Evolutionary conservation across 2,113 vertebrate species (phyloP).

Genomic region (Zapus hudsonius): DNA sequence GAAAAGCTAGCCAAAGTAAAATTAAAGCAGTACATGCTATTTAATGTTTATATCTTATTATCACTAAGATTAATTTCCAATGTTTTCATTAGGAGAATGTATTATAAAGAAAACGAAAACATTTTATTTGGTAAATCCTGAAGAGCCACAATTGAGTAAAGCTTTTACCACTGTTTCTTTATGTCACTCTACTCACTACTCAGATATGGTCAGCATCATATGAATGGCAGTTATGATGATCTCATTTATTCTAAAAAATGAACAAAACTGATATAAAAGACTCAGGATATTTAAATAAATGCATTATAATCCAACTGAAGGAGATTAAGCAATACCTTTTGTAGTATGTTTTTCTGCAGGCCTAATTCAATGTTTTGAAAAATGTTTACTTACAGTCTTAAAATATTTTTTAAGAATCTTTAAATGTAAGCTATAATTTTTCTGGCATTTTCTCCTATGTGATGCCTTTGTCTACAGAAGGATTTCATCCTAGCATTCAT

Average conservation of each 20-base stretch:
- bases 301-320: slow-evolving; percentile 22
- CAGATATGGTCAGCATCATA: not conserved
- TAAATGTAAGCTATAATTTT: not conserved
- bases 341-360: slow-evolving; percentile 47
- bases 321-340: not conserved
- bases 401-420: not conserved
- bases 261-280: not conserved
- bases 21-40: not conserved
- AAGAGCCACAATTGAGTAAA: not conserved
- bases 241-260: slow-evolving; percentile 25
- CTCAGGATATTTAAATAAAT: slow-evolving; percentile 43
- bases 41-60: not conserved
- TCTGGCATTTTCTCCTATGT: not conserved
- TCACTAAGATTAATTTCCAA: slow-evolving; percentile 29
- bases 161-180: not conserved
- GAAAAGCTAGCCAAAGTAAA: not conserved
- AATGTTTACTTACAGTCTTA: slow-evolving; percentile 21
- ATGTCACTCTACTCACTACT: not conserved
- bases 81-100: not conserved
- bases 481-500: not conserved
- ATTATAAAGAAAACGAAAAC: not conserved
- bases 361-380: slow-evolving; percentile 35
- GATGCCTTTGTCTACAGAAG: not conserved
- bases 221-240: not conserved
- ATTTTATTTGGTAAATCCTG: not conserved